Evolutionary conservation across 2,888 invertebrate species (phyloP).

Genomic region (Alloscopus bannaensis): DNA sequence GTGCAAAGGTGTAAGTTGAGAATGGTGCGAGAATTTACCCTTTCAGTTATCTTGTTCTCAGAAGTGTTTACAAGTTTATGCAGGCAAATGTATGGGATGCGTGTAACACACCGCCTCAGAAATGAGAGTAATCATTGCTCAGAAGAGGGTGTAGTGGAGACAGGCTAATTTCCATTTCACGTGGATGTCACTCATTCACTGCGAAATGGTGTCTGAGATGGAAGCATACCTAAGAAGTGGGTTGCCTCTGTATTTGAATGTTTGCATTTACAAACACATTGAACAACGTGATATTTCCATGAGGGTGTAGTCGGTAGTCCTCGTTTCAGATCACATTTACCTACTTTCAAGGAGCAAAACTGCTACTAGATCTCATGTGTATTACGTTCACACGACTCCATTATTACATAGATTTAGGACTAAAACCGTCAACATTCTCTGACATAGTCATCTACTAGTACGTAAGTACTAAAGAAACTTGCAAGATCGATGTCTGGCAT

Average conservation of each 20-base stretch:
- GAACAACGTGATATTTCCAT: background rate
- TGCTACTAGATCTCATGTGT: background rate
- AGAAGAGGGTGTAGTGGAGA: background rate
- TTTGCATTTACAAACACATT: background rate
- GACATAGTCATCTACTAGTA: background rate
- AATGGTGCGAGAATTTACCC: background rate
- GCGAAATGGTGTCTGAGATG: background rate
- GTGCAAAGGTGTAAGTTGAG: slow-evolving; percentile 26
- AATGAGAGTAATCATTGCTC: too few relatives aligned
- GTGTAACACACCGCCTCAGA: background rate
- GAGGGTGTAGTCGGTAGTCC: background rate
- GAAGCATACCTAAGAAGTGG: background rate
- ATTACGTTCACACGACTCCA: background rate
- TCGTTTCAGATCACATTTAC: slow-evolving; percentile 28
- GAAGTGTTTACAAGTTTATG: background rate
- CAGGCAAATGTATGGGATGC: background rate
- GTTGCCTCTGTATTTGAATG: slow-evolving; percentile 7
- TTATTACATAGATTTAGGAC: too few relatives aligned
- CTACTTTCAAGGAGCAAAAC: slow-evolving; percentile 12
- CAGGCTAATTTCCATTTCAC: slow-evolving; percentile 53
- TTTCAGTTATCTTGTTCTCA: background rate
- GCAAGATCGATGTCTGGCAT: background rate
- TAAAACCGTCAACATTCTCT: too few relatives aligned
- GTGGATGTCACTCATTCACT: slow-evolving; percentile 34
- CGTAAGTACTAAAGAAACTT: background rate